Evolutionary conservation across 1,140 invertebrate species (phyloP).

Genomic region (Hydropsyche tenuis): DNA sequence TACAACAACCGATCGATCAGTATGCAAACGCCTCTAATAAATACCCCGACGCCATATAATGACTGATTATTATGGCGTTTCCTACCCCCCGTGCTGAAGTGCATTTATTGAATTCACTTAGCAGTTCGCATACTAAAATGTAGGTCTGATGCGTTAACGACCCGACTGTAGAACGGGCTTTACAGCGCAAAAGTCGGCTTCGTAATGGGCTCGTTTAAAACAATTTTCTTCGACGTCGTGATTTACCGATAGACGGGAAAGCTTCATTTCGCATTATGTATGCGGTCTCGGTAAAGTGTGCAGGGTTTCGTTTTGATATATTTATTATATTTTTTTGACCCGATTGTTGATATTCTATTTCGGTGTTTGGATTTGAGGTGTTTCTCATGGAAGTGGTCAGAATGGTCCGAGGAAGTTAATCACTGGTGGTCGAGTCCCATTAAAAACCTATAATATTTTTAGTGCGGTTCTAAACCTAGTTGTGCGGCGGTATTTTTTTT

Average conservation of each 20-base stretch:
- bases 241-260: constrained; percentile 18
- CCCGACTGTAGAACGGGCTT: constrained; percentile 1
- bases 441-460: constrained; percentile 17
- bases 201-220: constrained; percentile 33
- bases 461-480: constrained; percentile 24
- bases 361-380: too few species aligned
- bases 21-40: too few species aligned
- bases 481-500: constrained; percentile 14
- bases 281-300: too few species aligned
- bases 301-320: too few species aligned
- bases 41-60: not conserved
- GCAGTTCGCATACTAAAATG: constrained; percentile 32
- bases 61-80: constrained; percentile 22
- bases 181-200: constrained; percentile 9
- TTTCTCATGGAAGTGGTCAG: too few species aligned
- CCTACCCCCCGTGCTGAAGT: not conserved
- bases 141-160: constrained; percentile 11
- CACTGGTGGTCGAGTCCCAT: constrained; percentile 17
- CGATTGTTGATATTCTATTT: too few species aligned
- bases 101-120: constrained; percentile 33
- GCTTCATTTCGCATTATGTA: not conserved
- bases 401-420: not conserved
- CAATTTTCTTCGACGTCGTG: constrained; percentile 22
- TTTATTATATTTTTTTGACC: too few species aligned
- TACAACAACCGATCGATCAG: not conserved